Evolutionary conservation across 53 echinoderm and acorn worm genomes (phyloP).

Genomic region (Patiria pectinifera): DNA sequence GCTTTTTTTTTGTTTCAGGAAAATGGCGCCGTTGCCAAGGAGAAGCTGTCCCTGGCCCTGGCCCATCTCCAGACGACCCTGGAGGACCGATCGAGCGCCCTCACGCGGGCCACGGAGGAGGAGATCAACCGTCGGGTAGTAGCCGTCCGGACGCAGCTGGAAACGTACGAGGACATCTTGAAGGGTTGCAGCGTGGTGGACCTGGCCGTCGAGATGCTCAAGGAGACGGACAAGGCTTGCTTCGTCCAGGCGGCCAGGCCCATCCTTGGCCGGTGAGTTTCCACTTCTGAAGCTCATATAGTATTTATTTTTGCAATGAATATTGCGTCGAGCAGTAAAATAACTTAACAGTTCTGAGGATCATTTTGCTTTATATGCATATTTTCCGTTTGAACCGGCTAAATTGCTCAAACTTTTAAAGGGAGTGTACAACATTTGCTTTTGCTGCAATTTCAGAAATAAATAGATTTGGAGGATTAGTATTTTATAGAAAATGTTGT

Average conservation of each 20-base stretch:
- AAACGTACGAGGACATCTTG: slow-evolving; percentile 58
- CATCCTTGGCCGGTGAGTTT: slow-evolving; percentile 56
- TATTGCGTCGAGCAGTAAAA: too few species aligned
- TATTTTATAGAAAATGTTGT: too few species aligned
- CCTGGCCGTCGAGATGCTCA: slow-evolving; percentile 75
- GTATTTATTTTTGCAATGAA: background rate
- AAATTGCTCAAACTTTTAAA: too few species aligned
- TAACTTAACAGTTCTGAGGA: too few species aligned
- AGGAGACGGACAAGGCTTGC: slow-evolving; percentile 77
- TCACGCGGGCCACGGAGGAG: slow-evolving; percentile 66
- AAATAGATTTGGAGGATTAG: too few species aligned
- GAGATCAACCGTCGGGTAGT: slow-evolving; percentile 68
- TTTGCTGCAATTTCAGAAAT: too few species aligned
- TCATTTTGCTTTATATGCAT: too few species aligned
- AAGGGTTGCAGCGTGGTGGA: slow-evolving; percentile 72
- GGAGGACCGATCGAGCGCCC: slow-evolving; percentile 39
- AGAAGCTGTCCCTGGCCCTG: slow-evolving; percentile 66
- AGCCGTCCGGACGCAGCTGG: slow-evolving; percentile 61
- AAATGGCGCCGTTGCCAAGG: slow-evolving; percentile 65
- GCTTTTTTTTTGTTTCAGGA: slow-evolving; percentile 43
- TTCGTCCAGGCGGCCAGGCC: slow-evolving; percentile 72
- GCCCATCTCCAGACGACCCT: slow-evolving; percentile 69
- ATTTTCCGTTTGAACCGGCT: too few species aligned
- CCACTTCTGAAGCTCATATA: too few species aligned
- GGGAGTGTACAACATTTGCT: too few species aligned